Evolutionary conservation across 2,797 vertebrate genomes (phyloP).

Genomic region (Rhinella marina): DNA sequence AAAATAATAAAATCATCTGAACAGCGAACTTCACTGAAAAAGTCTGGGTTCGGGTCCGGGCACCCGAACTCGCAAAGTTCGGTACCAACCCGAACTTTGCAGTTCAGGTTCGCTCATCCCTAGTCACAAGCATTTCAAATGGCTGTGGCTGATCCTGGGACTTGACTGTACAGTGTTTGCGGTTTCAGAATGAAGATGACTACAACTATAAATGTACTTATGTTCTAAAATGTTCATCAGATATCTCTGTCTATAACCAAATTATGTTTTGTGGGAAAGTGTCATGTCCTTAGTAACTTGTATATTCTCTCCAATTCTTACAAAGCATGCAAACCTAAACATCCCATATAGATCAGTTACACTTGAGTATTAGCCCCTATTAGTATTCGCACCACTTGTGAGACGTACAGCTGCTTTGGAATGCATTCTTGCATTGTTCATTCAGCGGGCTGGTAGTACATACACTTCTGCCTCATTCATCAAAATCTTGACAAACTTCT

Average conservation of each 20-base stretch:
- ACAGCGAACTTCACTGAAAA: too few species aligned
- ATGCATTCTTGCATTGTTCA: slow-evolving; percentile 46
- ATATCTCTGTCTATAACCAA: background rate
- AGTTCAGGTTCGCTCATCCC: too few species aligned
- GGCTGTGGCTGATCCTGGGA: too few species aligned
- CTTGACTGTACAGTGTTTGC: background rate
- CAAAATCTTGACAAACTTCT: slow-evolving; percentile 53
- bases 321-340: slow-evolving; percentile 27
- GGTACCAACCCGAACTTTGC: too few species aligned
- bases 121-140: too few species aligned
- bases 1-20: too few species aligned
- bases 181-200: background rate
- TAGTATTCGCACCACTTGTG: slow-evolving; percentile 35
- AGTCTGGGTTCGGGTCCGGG: too few species aligned
- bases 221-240: background rate
- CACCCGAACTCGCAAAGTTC: too few species aligned
- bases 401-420: slow-evolving; percentile 35
- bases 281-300: background rate
- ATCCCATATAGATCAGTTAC: slow-evolving; percentile 48
- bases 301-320: slow-evolving; percentile 23
- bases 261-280: slow-evolving; percentile 34
- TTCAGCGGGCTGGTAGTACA: slow-evolving; percentile 39
- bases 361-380: slow-evolving; percentile 45
- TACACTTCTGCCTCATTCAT: slow-evolving; percentile 49
- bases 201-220: background rate